Conservation (phyloP, 2,113 vertebrate species). For the Oryzias woworae region DNA sequence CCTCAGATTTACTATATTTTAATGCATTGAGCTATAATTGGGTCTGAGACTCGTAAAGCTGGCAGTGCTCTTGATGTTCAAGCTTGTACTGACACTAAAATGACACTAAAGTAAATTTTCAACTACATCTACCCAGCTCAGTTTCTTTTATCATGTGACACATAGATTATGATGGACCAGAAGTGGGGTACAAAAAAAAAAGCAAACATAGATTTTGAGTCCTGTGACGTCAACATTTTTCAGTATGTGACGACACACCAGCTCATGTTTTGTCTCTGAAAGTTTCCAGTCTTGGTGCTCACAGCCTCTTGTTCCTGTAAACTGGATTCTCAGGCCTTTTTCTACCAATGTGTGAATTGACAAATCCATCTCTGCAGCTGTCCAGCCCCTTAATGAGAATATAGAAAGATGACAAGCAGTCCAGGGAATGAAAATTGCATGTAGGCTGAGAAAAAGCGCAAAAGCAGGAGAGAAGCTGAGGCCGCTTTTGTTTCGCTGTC, state of each 20-base stretch:
- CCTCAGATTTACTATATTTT: neutral
- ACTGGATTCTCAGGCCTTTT: slow-evolving; percentile 6
- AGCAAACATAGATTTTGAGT: slow-evolving; percentile 26
- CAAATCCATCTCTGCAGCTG: slow-evolving; percentile 9
- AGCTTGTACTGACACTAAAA: slow-evolving; percentile 5
- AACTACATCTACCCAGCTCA: neutral
- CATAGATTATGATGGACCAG: slow-evolving; percentile 5
- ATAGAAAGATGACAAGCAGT: slow-evolving; percentile 33
- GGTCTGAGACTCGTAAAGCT: slow-evolving; percentile 1
- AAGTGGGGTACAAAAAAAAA: slow-evolving; percentile 18
- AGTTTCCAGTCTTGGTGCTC: slow-evolving; percentile 17
- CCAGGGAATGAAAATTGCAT: slow-evolving; percentile 29
- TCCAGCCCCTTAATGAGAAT: slow-evolving; percentile 26
- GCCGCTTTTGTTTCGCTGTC: slow-evolving; percentile 29
- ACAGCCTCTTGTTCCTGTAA: slow-evolving; percentile 7
- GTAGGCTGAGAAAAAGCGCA: slow-evolving; percentile 36
- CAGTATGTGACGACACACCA: slow-evolving; percentile 12
- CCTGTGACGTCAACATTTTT: slow-evolving; percentile 29
- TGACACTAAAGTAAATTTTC: slow-evolving; percentile 6
- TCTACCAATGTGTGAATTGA: slow-evolving; percentile 11
- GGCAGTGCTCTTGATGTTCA: neutral
- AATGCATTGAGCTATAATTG: neutral
- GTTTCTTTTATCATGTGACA: slow-evolving; percentile 5
- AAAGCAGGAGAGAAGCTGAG: slow-evolving; percentile 53
- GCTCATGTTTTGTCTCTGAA: slow-evolving; percentile 2